phyloP scores from a whole-genome alignment of 2,797 vertebrate species.

The Protosalanx chinensis region DNA sequence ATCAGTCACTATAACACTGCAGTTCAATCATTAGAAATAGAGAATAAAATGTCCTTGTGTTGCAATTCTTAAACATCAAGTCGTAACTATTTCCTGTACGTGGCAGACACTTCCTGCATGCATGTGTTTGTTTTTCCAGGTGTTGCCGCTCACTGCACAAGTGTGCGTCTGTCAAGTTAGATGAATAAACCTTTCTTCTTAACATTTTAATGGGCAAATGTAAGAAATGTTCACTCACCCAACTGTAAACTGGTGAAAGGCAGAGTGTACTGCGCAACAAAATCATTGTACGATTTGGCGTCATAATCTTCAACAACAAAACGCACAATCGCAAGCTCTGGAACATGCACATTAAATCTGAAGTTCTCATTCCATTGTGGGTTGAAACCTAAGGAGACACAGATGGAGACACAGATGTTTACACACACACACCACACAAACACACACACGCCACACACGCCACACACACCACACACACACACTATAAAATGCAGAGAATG shows the following conservation, averaged over 20 bases:
- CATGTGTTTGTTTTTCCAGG: too few species aligned
- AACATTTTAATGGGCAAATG: not conserved
- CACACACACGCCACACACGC: not conserved
- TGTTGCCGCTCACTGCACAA: too few species aligned
- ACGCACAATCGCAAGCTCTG: conserved; percentile 85
- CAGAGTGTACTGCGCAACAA: conserved; percentile 87
- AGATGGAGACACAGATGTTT: not conserved
- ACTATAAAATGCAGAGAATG: too few species aligned
- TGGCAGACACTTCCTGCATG: too few species aligned
- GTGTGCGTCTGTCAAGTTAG: too few species aligned
- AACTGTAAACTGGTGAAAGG: conserved; percentile 86
- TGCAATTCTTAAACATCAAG: too few species aligned
- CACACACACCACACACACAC: too few species aligned
- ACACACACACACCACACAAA: not conserved
- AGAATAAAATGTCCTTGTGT: too few species aligned
- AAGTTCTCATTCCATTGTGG: conserved; percentile 87
- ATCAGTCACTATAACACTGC: not conserved
- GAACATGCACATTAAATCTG: conserved; percentile 83
- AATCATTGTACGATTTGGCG: conserved; percentile 80
- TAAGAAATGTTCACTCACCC: conserved; percentile 71
- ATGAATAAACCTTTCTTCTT: too few species aligned
- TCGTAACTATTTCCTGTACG: too few species aligned
- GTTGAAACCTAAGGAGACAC: conserved; percentile 80
- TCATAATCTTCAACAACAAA: conserved; percentile 90
- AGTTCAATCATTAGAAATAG: too few species aligned